Evolutionary conservation across 2,888 invertebrate species (phyloP), one percentile per base, ranked within the genome.

Genomic region (Sussaba pulchella): DNA sequence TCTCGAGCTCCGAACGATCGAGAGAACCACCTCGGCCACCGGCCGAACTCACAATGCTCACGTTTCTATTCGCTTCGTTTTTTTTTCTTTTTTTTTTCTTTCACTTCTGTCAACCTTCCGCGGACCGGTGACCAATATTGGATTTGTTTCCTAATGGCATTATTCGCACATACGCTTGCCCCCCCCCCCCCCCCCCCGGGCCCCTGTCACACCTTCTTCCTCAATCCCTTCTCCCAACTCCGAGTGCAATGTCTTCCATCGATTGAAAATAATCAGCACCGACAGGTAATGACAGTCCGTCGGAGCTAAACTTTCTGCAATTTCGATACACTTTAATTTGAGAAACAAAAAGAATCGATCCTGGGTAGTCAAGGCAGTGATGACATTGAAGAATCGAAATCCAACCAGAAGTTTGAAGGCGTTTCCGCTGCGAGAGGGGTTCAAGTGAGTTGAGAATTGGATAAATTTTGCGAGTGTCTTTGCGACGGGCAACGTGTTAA

Each of bases 111-210:
- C 66, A 66, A 67, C 26, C 41, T 36, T 31, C 74, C 39, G 45
- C 61, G 59, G 54, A 78, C 81, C 24, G 69, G 67, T 54, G 69
- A 64, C 54, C 69, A 72, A 75, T 86, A 87, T 88, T 87, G 87
- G 87, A 87, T 88, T 86, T 84, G 78, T 82, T n/a, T n/a, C 67
- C 83, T 87, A 87, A 87, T 87, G 82, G 82, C 84, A 87, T 87
- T 87, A 82, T 82, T 82, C 43, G 81, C 73, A 64, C 76, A 67
- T 70, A 50, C 50, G 24, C 45, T 50, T 50, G 41, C 59, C 36
- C 21, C 59, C 45, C 19, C 26, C 26, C 17, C n/a, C 57, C 36
- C 41, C 31, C 31, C 31, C 31, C 31, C 31, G 31, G 4, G 6
- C 31, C 31, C 31, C 2, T 31, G 31, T 5, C 31, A 6, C 45